Conservation (phyloP, 2,888 invertebrate genomes). For the Priocnemis perturbator region DNA sequence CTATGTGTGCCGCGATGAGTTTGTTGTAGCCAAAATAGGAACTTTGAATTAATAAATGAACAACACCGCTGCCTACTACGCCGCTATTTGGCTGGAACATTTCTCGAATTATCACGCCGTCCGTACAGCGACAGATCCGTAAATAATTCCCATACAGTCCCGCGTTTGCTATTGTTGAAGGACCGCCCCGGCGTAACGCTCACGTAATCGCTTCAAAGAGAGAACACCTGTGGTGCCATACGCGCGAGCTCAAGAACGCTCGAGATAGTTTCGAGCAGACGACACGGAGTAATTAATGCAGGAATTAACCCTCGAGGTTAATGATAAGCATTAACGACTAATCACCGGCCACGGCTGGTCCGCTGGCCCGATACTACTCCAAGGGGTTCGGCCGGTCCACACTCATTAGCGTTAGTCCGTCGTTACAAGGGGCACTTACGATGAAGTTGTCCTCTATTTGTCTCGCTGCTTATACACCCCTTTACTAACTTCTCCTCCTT, state of each 20-base stretch:
- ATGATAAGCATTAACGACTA: constrained; percentile 69
- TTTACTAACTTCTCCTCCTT: not conserved
- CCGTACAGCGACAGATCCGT: no score
- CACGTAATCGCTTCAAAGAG: not conserved
- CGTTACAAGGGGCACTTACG: constrained; percentile 46
- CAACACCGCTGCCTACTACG: no score
- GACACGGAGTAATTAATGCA: constrained; percentile 63
- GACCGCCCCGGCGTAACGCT: no score
- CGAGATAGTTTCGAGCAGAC: constrained; percentile 50
- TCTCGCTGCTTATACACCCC: constrained; percentile 14
- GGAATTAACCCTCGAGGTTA: constrained; percentile 66
- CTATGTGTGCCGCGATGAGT: no score
- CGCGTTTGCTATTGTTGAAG: no score
- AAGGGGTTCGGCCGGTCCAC: constrained; percentile 43
- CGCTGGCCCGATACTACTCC: constrained; percentile 49
- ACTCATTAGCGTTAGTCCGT: constrained; percentile 62
- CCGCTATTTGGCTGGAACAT: no score
- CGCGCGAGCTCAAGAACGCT: constrained; percentile 25
- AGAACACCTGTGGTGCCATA: constrained; percentile 43
- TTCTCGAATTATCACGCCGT: no score
- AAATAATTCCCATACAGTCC: no score
- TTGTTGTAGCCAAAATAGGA: no score
- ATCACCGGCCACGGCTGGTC: constrained; percentile 50
- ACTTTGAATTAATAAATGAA: no score
- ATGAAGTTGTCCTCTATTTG: constrained; percentile 51